These are phyloP conservation scores for Laterallus jamaicensis DNA, from an alignment of 2,113 vertebrate species.

Conservation along the genomic window DNA sequence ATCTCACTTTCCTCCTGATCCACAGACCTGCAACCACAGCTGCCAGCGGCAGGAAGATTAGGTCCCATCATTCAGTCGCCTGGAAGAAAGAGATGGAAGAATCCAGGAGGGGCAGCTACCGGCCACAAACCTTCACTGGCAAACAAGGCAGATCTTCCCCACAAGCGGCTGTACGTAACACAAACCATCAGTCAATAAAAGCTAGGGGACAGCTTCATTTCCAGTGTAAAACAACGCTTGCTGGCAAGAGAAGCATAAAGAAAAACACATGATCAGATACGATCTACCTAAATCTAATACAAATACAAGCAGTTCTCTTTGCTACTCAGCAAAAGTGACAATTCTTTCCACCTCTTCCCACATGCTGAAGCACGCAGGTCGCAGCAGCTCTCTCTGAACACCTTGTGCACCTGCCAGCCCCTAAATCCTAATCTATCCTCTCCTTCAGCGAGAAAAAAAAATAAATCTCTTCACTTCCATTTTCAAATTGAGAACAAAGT, in stretches of 20 bases:
- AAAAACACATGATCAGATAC: neutral
- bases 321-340: neutral
- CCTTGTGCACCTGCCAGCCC: neutral
- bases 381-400: neutral
- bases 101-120: neutral
- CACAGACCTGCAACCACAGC: neutral
- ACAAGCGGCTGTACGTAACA: neutral
- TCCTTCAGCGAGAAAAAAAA: neutral
- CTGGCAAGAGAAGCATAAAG: neutral
- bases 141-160: neutral
- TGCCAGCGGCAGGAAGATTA: neutral
- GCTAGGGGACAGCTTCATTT: neutral
- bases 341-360: neutral
- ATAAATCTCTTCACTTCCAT: neutral
- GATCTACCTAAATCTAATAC: neutral
- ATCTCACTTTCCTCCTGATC: neutral
- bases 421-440: neutral
- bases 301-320: neutral
- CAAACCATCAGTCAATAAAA: neutral
- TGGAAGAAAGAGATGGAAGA: neutral
- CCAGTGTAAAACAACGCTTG: neutral
- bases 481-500: neutral
- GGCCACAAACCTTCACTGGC: neutral
- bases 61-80: neutral
- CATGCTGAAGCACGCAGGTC: fast-evolving